Percentiles rank a stretch among this genome's conserved stretches.
Conservation (phyloP, 2,888 invertebrate genomes). For the Biston stratarius region DNA sequence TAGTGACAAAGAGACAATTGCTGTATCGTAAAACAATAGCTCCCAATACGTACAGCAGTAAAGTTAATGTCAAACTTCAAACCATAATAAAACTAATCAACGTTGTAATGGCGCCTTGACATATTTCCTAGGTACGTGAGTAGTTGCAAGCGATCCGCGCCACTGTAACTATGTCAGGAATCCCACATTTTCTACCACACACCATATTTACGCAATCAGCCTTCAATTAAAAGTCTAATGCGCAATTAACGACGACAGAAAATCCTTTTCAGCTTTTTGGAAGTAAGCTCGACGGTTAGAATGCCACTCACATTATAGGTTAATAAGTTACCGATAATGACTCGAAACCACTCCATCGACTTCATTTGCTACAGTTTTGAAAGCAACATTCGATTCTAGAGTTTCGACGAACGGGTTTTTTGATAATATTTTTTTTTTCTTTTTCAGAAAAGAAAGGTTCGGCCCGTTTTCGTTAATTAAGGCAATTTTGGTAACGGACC, state of each 20-base stretch:
- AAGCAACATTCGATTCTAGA: slow-evolving; percentile 66
- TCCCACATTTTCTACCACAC: slow-evolving; percentile 50
- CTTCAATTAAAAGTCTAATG: slow-evolving; percentile 48
- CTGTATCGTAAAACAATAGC: slow-evolving; percentile 32
- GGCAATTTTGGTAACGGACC: slow-evolving; percentile 71
- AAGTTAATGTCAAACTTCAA: not conserved
- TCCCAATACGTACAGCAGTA: slow-evolving; percentile 32
- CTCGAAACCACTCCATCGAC: slow-evolving; percentile 53
- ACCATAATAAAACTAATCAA: slow-evolving; percentile 3
- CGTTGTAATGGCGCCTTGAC: slow-evolving; percentile 42
- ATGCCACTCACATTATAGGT: slow-evolving; percentile 43
- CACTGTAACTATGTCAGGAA: slow-evolving; percentile 51
- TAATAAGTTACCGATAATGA: slow-evolving; percentile 55
- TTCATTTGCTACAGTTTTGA: slow-evolving; percentile 67
- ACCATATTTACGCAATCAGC: slow-evolving; percentile 48
- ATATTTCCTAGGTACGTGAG: slow-evolving; percentile 54
- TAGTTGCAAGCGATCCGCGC: slow-evolving; percentile 44
- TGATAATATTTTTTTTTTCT: slow-evolving; percentile 63
- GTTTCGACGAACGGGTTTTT: slow-evolving; percentile 63
- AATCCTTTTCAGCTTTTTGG: slow-evolving; percentile 41
- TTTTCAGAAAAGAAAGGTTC: slow-evolving; percentile 56
- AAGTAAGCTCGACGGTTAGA: slow-evolving; percentile 36
- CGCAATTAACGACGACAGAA: slow-evolving; percentile 43
- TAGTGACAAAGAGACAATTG: slow-evolving; percentile 16
- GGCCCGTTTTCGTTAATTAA: slow-evolving; percentile 70